These are phyloP conservation scores for Drosophila burlai DNA, from an alignment of 1,140 invertebrate genomes.

Conservation along the genomic window DNA sequence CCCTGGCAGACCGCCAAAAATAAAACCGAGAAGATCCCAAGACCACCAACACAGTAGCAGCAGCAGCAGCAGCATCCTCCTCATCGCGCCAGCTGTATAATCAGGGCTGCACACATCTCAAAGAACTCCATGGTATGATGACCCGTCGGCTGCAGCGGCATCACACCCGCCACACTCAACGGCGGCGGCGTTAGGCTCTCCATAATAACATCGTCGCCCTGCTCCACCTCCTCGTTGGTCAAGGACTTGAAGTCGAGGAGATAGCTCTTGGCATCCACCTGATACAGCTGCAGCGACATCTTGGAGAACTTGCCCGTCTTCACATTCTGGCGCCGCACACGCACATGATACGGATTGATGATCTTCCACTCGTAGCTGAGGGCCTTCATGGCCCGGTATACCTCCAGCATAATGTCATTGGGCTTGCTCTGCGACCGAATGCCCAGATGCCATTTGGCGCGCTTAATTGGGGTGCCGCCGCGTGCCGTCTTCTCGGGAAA, in stretches of 20 bases:
- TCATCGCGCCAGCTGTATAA: slow-evolving; percentile 98
- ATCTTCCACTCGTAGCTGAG: slow-evolving; percentile 99
- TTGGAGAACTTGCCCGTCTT: slow-evolving; percentile 94
- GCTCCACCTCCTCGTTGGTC: slow-evolving; percentile 91
- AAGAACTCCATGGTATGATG: slow-evolving; percentile 99
- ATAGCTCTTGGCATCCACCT: slow-evolving; percentile 99
- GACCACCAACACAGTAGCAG: background rate
- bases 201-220: slow-evolving; percentile 87
- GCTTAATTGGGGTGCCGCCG: slow-evolving; percentile 91
- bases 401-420: slow-evolving; percentile 99
- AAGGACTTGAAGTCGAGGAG: slow-evolving; percentile 99
- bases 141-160: slow-evolving; percentile 85
- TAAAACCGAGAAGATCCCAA: slow-evolving; percentile 30
- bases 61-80: background rate
- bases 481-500: slow-evolving; percentile 84
- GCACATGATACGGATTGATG: slow-evolving; percentile 97
- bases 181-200: slow-evolving; percentile 86
- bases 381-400: slow-evolving; percentile 99
- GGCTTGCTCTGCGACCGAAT: slow-evolving; percentile 99
- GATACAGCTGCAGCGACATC: slow-evolving; percentile 99
- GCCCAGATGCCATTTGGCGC: slow-evolving; percentile 99
- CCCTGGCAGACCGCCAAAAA: slow-evolving; percentile 10
- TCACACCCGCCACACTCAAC: slow-evolving; percentile 78
- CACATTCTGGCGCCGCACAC: slow-evolving; percentile 95
- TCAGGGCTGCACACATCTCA: slow-evolving; percentile 99